Base-by-base conservation (phyloP, 2,888 invertebrate genomes). In the Stratiomys singularior region DNA sequence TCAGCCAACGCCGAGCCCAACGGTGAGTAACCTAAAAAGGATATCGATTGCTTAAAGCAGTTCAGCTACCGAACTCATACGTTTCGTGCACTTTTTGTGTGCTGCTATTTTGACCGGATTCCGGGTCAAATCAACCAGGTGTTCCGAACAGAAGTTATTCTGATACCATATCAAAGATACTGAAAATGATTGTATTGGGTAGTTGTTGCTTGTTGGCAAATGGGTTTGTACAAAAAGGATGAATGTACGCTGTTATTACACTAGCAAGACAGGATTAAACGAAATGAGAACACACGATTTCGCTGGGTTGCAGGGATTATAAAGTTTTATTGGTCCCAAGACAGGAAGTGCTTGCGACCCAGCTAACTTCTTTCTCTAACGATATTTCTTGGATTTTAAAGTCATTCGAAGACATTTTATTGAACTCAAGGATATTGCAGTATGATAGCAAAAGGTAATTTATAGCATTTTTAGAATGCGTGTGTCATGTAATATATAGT, bases 11-110 rank as follows among this genome's bases (percentile, higher is more conserved):
- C 37, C 37, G 9, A 37, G 37, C 3, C n/a, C n/a, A n/a, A n/a
- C n/a, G n/a, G 18, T n/a, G 25, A 21, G n/a, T n/a, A n/a, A n/a
- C n/a, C n/a, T n/a, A n/a, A n/a, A n/a, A 64, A 28, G 64, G 64
- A 64, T 64, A 64, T 64, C 37, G 66, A 66, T 66, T 66, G 21
- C 66, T 37, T 66, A 21, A 37, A 66, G 37, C 37, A 66, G 66
- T 66, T 66, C 66, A 37, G 21, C 18, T 21, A 44, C 21, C 66
- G 28, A 27, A 15, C 7, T 27, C n/a, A n/a, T n/a, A n/a, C 18
- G 37, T 3, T 37, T 66, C 37, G 30, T 30, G 37, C 66, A n/a
- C 37, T 66, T 30, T 30, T 66, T 27, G 9, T 9, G 64, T 13
- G 28, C 28, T 28, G 9, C 30, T 64, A 30, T 18, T 66, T 27